Evolutionary conservation across 2,888 invertebrate species (phyloP).

Genomic region (Serrognathus titanus): DNA sequence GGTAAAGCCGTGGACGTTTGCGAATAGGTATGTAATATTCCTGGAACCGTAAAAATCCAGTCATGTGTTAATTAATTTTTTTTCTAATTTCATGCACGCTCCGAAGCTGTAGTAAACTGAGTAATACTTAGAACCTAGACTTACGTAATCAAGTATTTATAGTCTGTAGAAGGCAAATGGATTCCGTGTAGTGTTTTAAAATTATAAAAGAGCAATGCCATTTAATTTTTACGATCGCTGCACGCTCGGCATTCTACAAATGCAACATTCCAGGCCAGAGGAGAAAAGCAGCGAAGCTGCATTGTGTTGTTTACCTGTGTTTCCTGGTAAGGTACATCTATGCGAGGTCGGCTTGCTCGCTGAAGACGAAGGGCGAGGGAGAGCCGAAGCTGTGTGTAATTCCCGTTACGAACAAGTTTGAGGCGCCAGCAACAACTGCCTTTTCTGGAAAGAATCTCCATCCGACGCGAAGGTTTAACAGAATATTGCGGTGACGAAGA

Average conservation of each 20-base stretch:
- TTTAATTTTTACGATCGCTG: background rate
- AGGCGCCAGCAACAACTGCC: slow-evolving; percentile 33
- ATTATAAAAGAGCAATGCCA: background rate
- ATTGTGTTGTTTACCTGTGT: slow-evolving; percentile 14
- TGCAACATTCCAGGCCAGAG: background rate
- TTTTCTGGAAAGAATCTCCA: slow-evolving; percentile 32
- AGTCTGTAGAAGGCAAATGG: background rate
- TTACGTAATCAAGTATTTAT: too few relatives aligned
- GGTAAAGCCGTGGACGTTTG: too few relatives aligned
- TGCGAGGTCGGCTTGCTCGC: slow-evolving; percentile 1
- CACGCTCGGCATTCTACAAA: background rate
- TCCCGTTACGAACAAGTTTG: slow-evolving; percentile 35
- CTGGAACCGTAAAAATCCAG: too few relatives aligned
- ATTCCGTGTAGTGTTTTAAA: background rate
- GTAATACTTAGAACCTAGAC: too few relatives aligned
- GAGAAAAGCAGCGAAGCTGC: slow-evolving; percentile 1
- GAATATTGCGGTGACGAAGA: slow-evolving; percentile 2
- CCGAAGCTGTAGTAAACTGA: too few relatives aligned
- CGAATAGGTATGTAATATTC: too few relatives aligned
- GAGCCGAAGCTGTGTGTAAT: slow-evolving; percentile 12
- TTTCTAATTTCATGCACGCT: too few relatives aligned
- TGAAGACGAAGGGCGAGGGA: slow-evolving; percentile 16
- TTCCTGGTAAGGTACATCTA: slow-evolving; percentile 16
- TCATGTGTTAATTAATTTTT: too few relatives aligned
- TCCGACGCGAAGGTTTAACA: slow-evolving; percentile 14